phyloP scores from a whole-genome alignment of 2,797 vertebrate genomes.

The Rallus crepitans region DNA sequence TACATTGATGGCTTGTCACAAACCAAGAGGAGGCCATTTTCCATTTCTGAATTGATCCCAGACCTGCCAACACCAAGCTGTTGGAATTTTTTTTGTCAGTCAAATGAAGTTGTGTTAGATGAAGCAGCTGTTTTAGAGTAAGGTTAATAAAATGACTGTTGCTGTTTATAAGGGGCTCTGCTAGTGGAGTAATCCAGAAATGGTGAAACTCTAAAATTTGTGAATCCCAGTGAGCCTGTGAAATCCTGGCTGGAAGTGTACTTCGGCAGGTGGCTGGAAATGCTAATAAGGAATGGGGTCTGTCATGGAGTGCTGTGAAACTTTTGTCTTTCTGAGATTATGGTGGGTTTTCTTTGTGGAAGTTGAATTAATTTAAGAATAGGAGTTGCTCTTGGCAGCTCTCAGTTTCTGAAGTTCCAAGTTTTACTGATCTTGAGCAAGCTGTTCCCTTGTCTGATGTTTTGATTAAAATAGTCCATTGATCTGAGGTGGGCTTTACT shows the following conservation, averaged over 20 bases:
- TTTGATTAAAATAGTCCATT: not conserved
- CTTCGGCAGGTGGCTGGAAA: constrained; percentile 62
- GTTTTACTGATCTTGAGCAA: not conserved
- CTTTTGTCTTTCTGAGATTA: constrained; percentile 25
- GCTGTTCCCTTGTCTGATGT: not conserved
- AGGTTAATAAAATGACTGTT: constrained; percentile 59
- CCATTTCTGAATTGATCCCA: constrained; percentile 3
- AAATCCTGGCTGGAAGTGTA: constrained; percentile 17
- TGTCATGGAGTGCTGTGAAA: not conserved
- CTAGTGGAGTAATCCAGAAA: constrained; percentile 28
- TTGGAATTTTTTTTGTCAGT: not conserved
- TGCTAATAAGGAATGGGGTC: constrained; percentile 14
- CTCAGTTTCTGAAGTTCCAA: not conserved
- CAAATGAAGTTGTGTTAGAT: not conserved
- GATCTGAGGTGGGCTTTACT: not conserved
- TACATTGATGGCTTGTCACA: constrained; percentile 17
- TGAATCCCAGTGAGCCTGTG: constrained; percentile 44
- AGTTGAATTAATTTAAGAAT: not conserved
- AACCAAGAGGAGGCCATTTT: constrained; percentile 12
- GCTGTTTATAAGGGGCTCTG: constrained; percentile 29
- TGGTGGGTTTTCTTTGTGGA: constrained; percentile 23
- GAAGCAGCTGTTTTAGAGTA: constrained; percentile 35
- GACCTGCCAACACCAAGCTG: constrained; percentile 41
- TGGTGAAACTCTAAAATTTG: constrained; percentile 50
- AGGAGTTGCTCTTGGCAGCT: constrained; percentile 20